Evolutionary conservation across 2,797 vertebrate genomes (phyloP).

Genomic region (Tolypeutes matacus): DNA sequence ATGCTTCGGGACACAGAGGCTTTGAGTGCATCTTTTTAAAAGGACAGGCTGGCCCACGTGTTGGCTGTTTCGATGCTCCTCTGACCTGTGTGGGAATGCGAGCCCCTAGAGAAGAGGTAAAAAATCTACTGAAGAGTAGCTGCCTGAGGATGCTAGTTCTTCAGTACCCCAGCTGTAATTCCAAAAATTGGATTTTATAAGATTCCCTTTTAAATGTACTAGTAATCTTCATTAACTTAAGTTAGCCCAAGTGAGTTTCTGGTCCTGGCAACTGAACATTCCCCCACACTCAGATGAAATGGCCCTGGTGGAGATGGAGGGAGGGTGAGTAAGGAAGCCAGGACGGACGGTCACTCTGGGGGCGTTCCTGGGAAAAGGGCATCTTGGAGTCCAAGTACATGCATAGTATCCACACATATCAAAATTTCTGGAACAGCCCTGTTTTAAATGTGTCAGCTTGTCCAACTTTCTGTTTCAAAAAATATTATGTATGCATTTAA

Average conservation of each 20-base stretch:
- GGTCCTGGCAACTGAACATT: background rate
- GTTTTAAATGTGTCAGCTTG: background rate
- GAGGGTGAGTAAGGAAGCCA: background rate
- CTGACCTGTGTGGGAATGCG: background rate
- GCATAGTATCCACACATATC: background rate
- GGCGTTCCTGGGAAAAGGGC: constrained; percentile 17
- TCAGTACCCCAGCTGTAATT: background rate
- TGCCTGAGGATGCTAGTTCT: background rate
- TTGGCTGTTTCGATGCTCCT: background rate
- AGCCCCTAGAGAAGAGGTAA: background rate
- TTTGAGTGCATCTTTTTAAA: background rate
- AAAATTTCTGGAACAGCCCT: background rate
- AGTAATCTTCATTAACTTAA: background rate
- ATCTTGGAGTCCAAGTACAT: background rate
- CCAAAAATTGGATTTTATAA: background rate
- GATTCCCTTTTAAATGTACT: background rate
- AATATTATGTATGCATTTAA: background rate
- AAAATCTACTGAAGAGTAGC: background rate
- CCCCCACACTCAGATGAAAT: background rate
- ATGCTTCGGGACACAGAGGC: constrained; percentile 15
- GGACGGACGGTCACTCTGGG: background rate
- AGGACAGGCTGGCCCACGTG: background rate
- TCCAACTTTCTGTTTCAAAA: constrained; percentile 50
- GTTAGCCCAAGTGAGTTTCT: background rate
- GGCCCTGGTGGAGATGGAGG: background rate